Evolutionary conservation across 2,113 vertebrate genomes (phyloP).

Genomic region (Callionymus lyra): DNA sequence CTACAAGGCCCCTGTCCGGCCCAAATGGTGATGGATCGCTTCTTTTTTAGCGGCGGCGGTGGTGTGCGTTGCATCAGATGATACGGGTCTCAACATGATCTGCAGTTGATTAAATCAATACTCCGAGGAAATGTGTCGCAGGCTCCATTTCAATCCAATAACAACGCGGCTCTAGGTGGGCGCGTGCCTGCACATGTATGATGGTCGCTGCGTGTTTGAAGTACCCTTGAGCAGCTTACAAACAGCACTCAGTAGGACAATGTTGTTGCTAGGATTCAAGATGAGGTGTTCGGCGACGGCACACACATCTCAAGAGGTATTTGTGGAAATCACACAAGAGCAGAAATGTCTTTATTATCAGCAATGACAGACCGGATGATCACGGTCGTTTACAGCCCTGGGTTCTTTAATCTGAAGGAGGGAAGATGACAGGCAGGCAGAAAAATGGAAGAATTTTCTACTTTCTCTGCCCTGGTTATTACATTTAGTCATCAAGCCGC

Average conservation of each 20-base stretch:
- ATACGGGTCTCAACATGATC: conserved; percentile 64
- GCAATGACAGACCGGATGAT: conserved; percentile 32
- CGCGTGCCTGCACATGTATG: conserved; percentile 6
- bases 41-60: conserved; percentile 42
- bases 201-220: background rate
- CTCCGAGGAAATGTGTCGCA: conserved; percentile 60
- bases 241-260: conserved; percentile 44
- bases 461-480: conserved; percentile 34
- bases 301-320: conserved; percentile 22
- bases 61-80: conserved; percentile 64
- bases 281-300: conserved; percentile 35
- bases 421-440: conserved; percentile 30
- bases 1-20: conserved; percentile 57
- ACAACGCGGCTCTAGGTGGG: conserved; percentile 33
- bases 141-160: conserved; percentile 64
- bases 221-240: conserved; percentile 36
- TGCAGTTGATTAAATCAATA: conserved; percentile 68
- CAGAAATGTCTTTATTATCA: conserved; percentile 26
- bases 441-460: conserved; percentile 18
- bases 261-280: conserved; percentile 52
- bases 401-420: conserved; percentile 33
- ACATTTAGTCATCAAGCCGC: conserved; percentile 37
- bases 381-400: conserved; percentile 32
- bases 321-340: conserved; percentile 24
- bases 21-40: conserved; percentile 67